A percentile compares a stretch with the other conserved stretches of the same genome.
Conservation (phyloP, 2,888 invertebrate genomes). For the Hymenopus coronatus region DNA sequence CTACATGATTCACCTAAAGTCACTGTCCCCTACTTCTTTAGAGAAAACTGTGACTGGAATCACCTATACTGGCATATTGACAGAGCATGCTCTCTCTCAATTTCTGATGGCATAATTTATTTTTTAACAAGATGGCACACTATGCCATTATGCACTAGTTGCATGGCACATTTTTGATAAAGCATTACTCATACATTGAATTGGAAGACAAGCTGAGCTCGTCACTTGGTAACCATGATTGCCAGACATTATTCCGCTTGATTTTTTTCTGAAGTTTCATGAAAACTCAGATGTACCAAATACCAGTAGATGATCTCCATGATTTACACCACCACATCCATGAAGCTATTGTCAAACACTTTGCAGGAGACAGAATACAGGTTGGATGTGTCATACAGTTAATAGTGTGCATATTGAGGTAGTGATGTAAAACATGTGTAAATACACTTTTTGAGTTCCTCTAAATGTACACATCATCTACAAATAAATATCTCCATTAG, state of each 20-base stretch:
- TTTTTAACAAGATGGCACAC: background rate
- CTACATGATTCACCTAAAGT: background rate
- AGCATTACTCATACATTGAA: background rate
- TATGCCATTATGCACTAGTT: background rate
- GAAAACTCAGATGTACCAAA: background rate
- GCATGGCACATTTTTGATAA: background rate
- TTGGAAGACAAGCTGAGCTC: background rate
- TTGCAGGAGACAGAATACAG: too few relatives aligned
- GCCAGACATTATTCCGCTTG: background rate
- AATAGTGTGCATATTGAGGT: too few relatives aligned
- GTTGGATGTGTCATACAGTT: too few relatives aligned
- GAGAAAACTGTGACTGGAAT: background rate
- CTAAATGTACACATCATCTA: too few relatives aligned
- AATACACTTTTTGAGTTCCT: too few relatives aligned
- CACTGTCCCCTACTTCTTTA: background rate
- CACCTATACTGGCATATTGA: background rate
- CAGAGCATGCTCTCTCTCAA: background rate
- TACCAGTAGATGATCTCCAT: background rate
- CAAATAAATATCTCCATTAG: too few relatives aligned
- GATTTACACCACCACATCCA: too few relatives aligned
- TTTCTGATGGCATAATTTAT: background rate
- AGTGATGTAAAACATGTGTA: too few relatives aligned
- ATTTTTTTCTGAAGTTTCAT: background rate
- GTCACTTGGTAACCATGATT: background rate
- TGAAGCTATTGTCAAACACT: too few relatives aligned